Conservation (phyloP, 2,888 invertebrate genomes). For the Mechanitis mazaeus region DNA sequence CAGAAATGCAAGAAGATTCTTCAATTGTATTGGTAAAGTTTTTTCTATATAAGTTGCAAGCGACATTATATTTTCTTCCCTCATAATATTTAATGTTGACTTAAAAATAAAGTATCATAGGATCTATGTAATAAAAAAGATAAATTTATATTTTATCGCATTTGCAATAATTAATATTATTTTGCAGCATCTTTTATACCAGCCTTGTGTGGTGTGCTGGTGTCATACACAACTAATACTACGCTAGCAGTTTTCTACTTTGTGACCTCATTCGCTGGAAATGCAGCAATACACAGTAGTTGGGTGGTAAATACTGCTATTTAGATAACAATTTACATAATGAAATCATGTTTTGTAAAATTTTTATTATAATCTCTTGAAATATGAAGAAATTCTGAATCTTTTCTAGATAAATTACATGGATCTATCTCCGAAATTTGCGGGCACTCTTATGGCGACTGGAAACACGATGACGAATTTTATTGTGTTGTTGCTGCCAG, state of each 20-base stretch:
- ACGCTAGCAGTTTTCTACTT: constrained; percentile 69
- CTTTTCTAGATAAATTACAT: constrained; percentile 80
- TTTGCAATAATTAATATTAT: no score
- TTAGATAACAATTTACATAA: neutral
- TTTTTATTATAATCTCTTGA: no score
- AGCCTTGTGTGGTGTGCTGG: constrained; percentile 36
- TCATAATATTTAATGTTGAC: no score
- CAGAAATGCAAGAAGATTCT: constrained; percentile 55
- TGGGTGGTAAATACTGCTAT: constrained; percentile 50
- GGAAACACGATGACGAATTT: constrained; percentile 83
- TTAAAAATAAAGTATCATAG: no score
- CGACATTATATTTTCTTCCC: no score
- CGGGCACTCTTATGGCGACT: constrained; percentile 86
- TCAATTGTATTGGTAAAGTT: constrained; percentile 62
- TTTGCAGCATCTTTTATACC: constrained; percentile 43
- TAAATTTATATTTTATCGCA: no score
- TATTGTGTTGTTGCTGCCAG: constrained; percentile 80
- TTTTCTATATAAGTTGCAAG: no score
- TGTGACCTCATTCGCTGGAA: constrained; percentile 72
- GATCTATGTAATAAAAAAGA: no score
- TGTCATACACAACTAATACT: constrained; percentile 61
- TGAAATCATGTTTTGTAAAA: neutral
- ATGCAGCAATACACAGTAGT: constrained; percentile 77
- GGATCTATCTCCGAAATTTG: constrained; percentile 86
- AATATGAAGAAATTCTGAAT: neutral